Conservation (phyloP, 2,113 vertebrate genomes). For the Leptobrachium ailaonicum region DNA sequence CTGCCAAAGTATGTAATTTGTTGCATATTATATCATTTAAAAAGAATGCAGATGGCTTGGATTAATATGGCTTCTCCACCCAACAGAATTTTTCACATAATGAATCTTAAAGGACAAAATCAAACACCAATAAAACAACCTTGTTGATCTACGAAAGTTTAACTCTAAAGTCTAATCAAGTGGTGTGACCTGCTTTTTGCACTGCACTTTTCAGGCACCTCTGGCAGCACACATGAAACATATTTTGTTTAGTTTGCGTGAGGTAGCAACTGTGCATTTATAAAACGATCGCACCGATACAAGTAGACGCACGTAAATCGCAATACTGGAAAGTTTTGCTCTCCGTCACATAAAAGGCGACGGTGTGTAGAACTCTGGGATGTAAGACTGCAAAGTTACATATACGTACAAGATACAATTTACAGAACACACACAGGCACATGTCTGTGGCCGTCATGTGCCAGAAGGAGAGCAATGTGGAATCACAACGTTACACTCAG, state of each 20-base stretch:
- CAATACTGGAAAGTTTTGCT: background rate
- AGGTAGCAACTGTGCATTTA: slow-evolving; percentile 45
- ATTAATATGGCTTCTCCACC: too few relatives aligned
- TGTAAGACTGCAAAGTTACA: background rate
- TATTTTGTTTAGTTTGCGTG: slow-evolving; percentile 14
- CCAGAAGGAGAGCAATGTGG: background rate
- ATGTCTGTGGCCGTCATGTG: too few relatives aligned
- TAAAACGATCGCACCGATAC: slow-evolving; percentile 15
- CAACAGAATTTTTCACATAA: too few relatives aligned
- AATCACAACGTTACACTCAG: background rate
- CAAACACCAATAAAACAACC: too few relatives aligned
- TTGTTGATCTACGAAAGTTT: too few relatives aligned
- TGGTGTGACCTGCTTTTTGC: too few relatives aligned
- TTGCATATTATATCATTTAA: too few relatives aligned
- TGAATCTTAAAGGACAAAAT: too few relatives aligned
- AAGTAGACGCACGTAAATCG: background rate
- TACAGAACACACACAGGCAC: too few relatives aligned
- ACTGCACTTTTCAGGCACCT: background rate
- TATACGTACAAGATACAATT: background rate
- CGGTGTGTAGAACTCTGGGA: background rate
- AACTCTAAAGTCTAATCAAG: background rate
- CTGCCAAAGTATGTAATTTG: too few relatives aligned
- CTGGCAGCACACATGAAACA: background rate
- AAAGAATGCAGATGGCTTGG: too few relatives aligned
- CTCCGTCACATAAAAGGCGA: background rate